Base-by-base conservation (phyloP, 1,140 invertebrate species). In the Agraylea sexmaculata region DNA sequence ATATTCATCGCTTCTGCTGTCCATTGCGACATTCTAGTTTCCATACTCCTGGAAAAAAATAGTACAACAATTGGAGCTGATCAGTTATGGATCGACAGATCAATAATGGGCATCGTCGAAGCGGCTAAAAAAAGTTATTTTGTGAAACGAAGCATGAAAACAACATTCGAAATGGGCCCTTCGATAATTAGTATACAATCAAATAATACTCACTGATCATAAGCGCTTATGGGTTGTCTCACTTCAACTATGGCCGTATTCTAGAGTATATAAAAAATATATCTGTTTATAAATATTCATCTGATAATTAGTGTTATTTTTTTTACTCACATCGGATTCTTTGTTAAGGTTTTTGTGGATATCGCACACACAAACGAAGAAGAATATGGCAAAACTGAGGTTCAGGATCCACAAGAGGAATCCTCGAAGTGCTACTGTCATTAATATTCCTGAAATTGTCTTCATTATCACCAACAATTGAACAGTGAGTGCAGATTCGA, bases 391-490 rank as follows among this genome's bases (percentile, higher is more conserved):
- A n/a, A 28, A 6, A 4, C 18, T 2, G 7, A 43, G 18, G 41
- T 43, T 37, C 12, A 37, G 4, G 7, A 43, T 20, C 19, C 27
- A 37, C 27, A 43, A 13, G 15, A 43, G 6, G 20, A 20, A 37
- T 11, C 41, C 41, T 12, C 35, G 16, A 12, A 43, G 25, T 10
- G 22, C 41, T 1, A 43, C 20, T 1, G 25, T 37, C 41, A 43
- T 43, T 29, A 43, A 11, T 11, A 37, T n/a, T 8, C 34, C 40
- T 2, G 31, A 22, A 16, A 19, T 23, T 2, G 18, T 16, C 35
- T 13, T 37, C 15, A 37, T n/a, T n/a, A n/a, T n/a, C n/a, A n/a
- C n/a, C n/a, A n/a, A n/a, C n/a, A n/a, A n/a, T n/a, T n/a, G n/a
- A n/a, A n/a, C n/a, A n/a, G n/a, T n/a, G n/a, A n/a, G n/a, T n/a